Conservation (phyloP, 2,113 vertebrate genomes). For the Hippocampus guttulatus region DNA sequence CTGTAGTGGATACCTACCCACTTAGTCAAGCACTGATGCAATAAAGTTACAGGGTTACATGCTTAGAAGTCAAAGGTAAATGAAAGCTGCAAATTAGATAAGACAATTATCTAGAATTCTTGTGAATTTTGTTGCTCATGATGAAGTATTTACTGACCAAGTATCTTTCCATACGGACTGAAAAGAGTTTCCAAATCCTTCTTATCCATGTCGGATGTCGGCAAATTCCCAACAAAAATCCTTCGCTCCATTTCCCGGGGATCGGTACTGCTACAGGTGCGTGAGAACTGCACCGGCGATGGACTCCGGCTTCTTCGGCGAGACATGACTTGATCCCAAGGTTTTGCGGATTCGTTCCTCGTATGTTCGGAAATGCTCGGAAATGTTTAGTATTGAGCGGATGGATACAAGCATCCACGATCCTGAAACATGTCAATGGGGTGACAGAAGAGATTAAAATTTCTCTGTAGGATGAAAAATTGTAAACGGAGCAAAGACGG, state of each 20-base stretch:
- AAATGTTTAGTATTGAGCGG: constrained; percentile 35
- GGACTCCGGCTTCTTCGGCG: constrained; percentile 78
- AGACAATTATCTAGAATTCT: not conserved
- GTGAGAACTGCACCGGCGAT: constrained; percentile 62
- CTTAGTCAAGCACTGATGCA: constrained; percentile 3
- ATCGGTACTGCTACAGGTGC: constrained; percentile 77
- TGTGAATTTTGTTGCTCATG: not conserved
- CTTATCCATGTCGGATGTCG: constrained; percentile 80
- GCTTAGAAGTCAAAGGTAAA: not conserved
- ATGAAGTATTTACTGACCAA: constrained; percentile 77
- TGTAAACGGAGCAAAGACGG: constrained; percentile 21
- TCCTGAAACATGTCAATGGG: constrained; percentile 71
- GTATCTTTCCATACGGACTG: constrained; percentile 80
- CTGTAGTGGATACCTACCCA: constrained; percentile 19
- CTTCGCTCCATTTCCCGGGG: constrained; percentile 84
- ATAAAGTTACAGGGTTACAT: constrained; percentile 10
- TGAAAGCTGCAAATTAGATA: not conserved
- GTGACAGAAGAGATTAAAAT: constrained; percentile 63
- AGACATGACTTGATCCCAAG: constrained; percentile 72
- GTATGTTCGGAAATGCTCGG: constrained; percentile 48
- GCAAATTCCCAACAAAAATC: constrained; percentile 90
- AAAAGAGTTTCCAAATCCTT: constrained; percentile 85
- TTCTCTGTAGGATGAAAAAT: constrained; percentile 46
- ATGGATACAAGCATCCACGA: constrained; percentile 40
- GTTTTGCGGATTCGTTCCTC: constrained; percentile 47